These are phyloP conservation scores for Urocyon cinereoargenteus DNA, from an alignment of 2,797 vertebrate genomes.

Conservation along the genomic window DNA sequence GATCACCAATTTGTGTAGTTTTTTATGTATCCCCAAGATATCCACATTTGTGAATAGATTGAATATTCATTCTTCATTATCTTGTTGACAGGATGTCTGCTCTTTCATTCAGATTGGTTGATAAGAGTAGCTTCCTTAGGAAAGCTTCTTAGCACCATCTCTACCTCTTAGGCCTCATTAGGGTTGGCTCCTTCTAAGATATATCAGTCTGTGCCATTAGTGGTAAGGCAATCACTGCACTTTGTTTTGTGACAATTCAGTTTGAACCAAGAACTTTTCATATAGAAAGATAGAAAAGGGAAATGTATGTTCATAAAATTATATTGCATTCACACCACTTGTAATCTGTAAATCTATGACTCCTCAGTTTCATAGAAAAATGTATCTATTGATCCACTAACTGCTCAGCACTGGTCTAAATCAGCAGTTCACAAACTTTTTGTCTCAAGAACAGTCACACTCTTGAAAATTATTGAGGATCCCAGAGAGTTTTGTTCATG, in stretches of 20 bases:
- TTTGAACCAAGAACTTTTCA: conserved; percentile 9
- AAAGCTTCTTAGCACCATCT: not conserved
- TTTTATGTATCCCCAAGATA: not conserved
- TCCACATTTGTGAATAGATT: not conserved
- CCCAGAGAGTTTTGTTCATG: not conserved
- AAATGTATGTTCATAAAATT: not conserved
- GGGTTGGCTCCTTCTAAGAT: not conserved
- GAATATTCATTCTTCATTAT: not conserved
- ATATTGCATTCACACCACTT: not conserved
- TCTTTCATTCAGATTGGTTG: not conserved
- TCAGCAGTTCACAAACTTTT: not conserved
- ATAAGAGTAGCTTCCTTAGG: not conserved
- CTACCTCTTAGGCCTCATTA: not conserved
- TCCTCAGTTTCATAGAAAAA: not conserved
- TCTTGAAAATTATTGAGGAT: conserved; percentile 38
- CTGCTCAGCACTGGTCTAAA: not conserved
- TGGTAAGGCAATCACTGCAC: not conserved
- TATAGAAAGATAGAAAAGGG: not conserved
- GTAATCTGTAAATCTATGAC: not conserved
- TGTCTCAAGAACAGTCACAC: not conserved
- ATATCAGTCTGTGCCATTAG: not conserved
- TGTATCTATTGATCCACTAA: not conserved
- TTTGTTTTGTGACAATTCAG: not conserved
- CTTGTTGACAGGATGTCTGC: not conserved
- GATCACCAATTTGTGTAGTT: not conserved